Evolutionary conservation across 2,113 vertebrate genomes (phyloP), one percentile per base, ranked within the genome.

Genomic region (Proteles cristata): DNA sequence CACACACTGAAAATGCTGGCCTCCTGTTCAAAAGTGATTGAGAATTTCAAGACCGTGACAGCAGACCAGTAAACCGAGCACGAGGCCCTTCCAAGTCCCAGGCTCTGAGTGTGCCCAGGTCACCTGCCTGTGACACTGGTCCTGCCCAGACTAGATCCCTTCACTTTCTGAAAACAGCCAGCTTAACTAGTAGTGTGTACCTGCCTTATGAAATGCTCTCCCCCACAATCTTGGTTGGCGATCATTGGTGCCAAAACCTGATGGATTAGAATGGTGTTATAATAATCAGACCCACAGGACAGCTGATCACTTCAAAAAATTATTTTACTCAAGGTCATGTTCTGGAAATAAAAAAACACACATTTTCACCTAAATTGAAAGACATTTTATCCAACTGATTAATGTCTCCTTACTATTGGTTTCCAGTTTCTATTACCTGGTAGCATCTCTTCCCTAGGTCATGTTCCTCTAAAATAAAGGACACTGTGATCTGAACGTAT

Each of bases 291-390:
- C 35, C 58, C 48, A 3, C 61, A 2, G 17, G 50, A 88, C 26
- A 80, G 39, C 45, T 66, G 28, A 7, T 58, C 55, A 65, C 45
- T 68, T 0, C 39, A 87, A 90, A 50, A 53, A 55, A 48, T 69
- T 80, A 88, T 53, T 88, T 92, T 93, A 88, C 25, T 77, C 53
- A 93, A 80, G n/a, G 43, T 88, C 76, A 73, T 74, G 86, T 65
- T 94, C 89, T 77, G 4, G 33, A 92, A 97, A 63, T 86, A 84
- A 4, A 43, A 83, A 45, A 88, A 91, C 19, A n/a, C 17, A 3
- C 71, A n/a, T 94, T 86, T 82, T 68, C 43, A 73, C 65, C 48
- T 82, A 94, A 93, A 83, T 93, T 71, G 69, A 93, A 96, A 92
- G 73, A 85, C 6, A 33, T 74, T 95, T 96, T 65, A 92, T 84